Evolutionary conservation across 2,113 vertebrate genomes (phyloP).

Genomic region (Rhineura floridana): DNA sequence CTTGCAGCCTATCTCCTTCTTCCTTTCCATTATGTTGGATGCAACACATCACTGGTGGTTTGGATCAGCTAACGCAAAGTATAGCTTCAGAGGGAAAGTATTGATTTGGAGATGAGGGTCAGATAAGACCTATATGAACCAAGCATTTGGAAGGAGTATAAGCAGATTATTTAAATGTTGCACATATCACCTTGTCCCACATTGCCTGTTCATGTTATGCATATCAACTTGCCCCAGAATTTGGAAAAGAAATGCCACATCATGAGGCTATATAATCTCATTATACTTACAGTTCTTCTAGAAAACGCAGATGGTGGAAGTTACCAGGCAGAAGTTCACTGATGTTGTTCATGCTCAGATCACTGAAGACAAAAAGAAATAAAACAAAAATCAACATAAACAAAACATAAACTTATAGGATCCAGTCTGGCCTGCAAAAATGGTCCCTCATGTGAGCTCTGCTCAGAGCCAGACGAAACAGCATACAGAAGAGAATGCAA

Average conservation of each 20-base stretch:
- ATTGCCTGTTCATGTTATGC: not conserved
- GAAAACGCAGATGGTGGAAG: constrained; percentile 86
- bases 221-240: not conserved
- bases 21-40: not conserved
- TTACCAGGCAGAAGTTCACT: constrained; percentile 83
- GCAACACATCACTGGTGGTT: not conserved
- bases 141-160: not conserved
- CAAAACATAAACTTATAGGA: not conserved
- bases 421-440: not conserved
- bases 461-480: not conserved
- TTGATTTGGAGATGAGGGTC: not conserved
- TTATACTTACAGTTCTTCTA: constrained; percentile 93
- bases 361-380: constrained; percentile 72
- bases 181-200: not conserved
- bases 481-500: not conserved
- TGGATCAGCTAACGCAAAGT: not conserved
- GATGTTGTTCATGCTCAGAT: constrained; percentile 98
- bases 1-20: not conserved
- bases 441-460: not conserved
- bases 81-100: not conserved
- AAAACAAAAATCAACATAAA: not conserved
- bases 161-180: not conserved
- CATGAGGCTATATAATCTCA: not conserved
- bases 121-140: not conserved
- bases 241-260: not conserved